Base-by-base conservation (phyloP, 1,140 invertebrate species). In the Asbolus verrucosus region DNA sequence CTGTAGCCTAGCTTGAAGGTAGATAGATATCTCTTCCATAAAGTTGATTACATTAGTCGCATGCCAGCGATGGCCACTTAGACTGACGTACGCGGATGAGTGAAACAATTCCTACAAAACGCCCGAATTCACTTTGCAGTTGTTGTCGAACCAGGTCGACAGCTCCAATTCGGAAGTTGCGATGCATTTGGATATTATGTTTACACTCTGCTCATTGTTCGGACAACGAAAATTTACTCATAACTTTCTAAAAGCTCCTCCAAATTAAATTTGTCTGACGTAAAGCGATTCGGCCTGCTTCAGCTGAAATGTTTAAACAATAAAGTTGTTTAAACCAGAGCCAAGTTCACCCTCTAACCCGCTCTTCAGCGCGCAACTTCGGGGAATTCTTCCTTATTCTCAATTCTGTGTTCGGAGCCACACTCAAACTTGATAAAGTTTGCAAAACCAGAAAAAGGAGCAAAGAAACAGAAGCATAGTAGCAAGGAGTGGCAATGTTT, bases 11-110 rank as follows among this genome's bases (percentile, higher is more conserved):
- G 50, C 46, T 68, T 11, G 66, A 61, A 60, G 66, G 50, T 68
- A 59, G 66, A 66, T 59, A 24, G 46, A 67, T 67, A 67, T 67
- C 66, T 67, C 36, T 60, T 68, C 66, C 30, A 68, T 61, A 68
- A 68, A 68, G 30, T 39, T 60, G 66, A 68, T 68, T 68, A 68
- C 66, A 68, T 50, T 66, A 66, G 65, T 27, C 65, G 38, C 19
- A 66, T 66, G 65, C 65, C 65, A 41, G 38, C 30, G 19, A 66
- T 46, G 65, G 65, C 65, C 65, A 66, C 65, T 66, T 66, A 66
- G 65, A 30, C 65, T 15, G 38, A 43, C 65, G 39, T 66, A 66
- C 21, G 46, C 46, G 46, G 46, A 54, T 54, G 27, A 54, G 46
- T 54, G 46, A 54, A 54, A 54, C 46, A 54, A 54, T 54, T 54